These are phyloP conservation scores for Cynocephalus volans DNA, from an alignment of 2,113 vertebrate species.

Conservation along the genomic window DNA sequence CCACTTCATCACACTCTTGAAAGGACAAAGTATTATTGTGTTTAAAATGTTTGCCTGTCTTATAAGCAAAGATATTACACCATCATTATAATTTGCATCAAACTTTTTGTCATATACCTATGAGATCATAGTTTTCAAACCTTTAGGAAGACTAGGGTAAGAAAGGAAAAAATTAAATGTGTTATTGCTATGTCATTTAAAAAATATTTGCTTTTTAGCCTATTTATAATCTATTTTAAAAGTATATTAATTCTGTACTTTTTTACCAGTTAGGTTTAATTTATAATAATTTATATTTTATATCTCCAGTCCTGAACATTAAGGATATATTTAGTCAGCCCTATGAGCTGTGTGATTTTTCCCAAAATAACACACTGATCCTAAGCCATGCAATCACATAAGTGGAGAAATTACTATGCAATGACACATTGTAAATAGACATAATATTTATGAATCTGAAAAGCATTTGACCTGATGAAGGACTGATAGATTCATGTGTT, in stretches of 20 bases:
- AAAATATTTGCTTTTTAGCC: not conserved
- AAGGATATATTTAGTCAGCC: slow-evolving; percentile 33
- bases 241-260: not conserved
- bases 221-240: not conserved
- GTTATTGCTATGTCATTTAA: not conserved
- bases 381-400: not conserved
- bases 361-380: slow-evolving; percentile 66
- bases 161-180: not conserved
- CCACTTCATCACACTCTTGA: not conserved
- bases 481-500: slow-evolving; percentile 47
- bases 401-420: slow-evolving; percentile 11
- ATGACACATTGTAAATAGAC: not conserved
- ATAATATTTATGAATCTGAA: slow-evolving; percentile 31
- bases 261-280: not conserved
- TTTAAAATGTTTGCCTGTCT: not conserved
- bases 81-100: slow-evolving; percentile 11
- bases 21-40: not conserved
- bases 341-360: slow-evolving; percentile 21
- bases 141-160: not conserved
- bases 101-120: not conserved
- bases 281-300: slow-evolving; percentile 16
- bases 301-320: not conserved
- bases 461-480: slow-evolving; percentile 29
- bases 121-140: not conserved
- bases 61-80: not conserved